Evolutionary conservation across 2,888 invertebrate genomes (phyloP), one percentile per base, ranked within the genome.

Genomic region (Sinelater perroti): DNA sequence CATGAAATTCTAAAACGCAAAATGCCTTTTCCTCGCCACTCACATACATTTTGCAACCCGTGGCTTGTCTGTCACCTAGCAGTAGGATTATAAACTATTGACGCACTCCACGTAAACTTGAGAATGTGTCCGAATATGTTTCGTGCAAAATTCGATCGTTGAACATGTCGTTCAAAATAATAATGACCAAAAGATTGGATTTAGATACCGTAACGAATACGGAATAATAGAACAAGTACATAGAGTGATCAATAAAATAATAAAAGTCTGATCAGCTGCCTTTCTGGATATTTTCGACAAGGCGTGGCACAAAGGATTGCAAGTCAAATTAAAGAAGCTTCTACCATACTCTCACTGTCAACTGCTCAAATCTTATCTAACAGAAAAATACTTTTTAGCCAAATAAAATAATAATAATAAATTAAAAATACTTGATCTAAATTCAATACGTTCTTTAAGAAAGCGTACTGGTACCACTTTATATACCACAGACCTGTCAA

Each of bases 401-500:
- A 17, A 38, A 16, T 20, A 38, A 17, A 20, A 6, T 3, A 18
- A 4, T 7, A n/a, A 38, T 20, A 3, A 38, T 11, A 38, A 8
- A 18, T 3, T 7, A n/a, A 38, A 38, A 3, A 38, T 11, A 38
- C 18, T n/a, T 20, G 18, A 38, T 6, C 3, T 38, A 17, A 3
- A 38, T 20, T 13, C 2, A 14, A 33, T 33, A 33, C 33, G 33
- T 33, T 38, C 59, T 52, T 7, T 61, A 63, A 47, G 61, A 61
- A 10, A 60, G 56, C 14, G 52, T 55, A 3, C 57, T 65, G 2
- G 57, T 56, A 11, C 63, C 63, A 6, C 40, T 56, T 6, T 63
- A 3, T 62, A 53, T 24, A 60, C 56, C 17, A 20, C 49, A 8
- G 59, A 63, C 30, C 18, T 64, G 7, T 61, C 56, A 17, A 49